Evolutionary conservation across 2,888 invertebrate species (phyloP).

Genomic region (Harpalus rubripes): DNA sequence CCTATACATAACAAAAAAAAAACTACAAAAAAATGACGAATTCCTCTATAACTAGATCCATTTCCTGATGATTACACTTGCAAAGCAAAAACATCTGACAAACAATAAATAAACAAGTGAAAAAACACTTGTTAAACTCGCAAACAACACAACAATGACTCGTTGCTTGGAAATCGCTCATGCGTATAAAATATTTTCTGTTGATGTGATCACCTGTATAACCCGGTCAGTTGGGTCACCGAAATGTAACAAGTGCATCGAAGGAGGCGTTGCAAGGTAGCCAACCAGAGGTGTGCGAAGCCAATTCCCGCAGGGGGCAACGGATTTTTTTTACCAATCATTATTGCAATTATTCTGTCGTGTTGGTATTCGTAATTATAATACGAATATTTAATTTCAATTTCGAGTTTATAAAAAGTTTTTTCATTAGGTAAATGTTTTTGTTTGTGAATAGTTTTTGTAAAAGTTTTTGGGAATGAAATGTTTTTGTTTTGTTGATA

Average conservation of each 20-base stretch:
- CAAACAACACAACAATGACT: slow-evolving; percentile 26
- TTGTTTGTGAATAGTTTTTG: not conserved
- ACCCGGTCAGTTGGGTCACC: slow-evolving; percentile 62
- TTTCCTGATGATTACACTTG: slow-evolving; percentile 43
- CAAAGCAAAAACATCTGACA: slow-evolving; percentile 24
- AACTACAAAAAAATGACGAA: not conserved
- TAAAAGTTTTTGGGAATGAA: not conserved
- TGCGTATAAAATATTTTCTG: slow-evolving; percentile 64
- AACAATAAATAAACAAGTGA: slow-evolving; percentile 27
- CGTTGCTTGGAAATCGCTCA: slow-evolving; percentile 20
- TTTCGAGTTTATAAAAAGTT: slow-evolving; percentile 22
- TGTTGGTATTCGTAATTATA: slow-evolving; percentile 33
- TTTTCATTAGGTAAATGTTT: not conserved
- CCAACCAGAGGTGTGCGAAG: slow-evolving; percentile 54
- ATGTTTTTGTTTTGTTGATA: not conserved
- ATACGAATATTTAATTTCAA: slow-evolving; percentile 34
- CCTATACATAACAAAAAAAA: slow-evolving; percentile 14
- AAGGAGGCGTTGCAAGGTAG: slow-evolving; percentile 59
- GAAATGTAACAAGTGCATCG: slow-evolving; percentile 63
- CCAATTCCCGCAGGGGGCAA: slow-evolving; percentile 18
- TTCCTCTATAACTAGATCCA: slow-evolving; percentile 51
- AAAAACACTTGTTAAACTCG: slow-evolving; percentile 35
- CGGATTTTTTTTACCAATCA: slow-evolving; percentile 43
- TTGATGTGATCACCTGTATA: slow-evolving; percentile 63
- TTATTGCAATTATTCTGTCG: slow-evolving; percentile 41